phyloP scores from a whole-genome alignment of 2,113 vertebrate species.

The Trogon surrucura region DNA sequence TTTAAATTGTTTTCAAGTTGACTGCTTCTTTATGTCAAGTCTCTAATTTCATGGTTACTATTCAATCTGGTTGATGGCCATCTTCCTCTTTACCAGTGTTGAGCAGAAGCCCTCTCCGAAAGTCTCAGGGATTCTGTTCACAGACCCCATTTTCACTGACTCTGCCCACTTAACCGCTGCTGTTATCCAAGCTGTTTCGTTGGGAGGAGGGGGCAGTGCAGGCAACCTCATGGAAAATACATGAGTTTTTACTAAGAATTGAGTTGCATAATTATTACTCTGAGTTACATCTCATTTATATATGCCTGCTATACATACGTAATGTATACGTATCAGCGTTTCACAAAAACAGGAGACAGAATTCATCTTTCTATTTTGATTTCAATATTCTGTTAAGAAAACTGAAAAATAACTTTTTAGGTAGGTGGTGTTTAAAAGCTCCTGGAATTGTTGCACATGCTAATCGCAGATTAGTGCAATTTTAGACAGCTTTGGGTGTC shows the following conservation, averaged over 20 bases:
- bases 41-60: not conserved
- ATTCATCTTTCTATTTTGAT: not conserved
- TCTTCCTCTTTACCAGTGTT: not conserved
- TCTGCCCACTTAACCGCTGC: not conserved
- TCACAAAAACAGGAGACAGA: not conserved
- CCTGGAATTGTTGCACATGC: not conserved
- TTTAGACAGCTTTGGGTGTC: not conserved
- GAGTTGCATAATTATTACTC: not conserved
- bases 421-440: not conserved
- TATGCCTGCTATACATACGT: not conserved
- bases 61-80: not conserved
- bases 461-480: not conserved
- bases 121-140: not conserved
- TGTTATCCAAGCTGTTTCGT: not conserved
- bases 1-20: not conserved
- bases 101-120: not conserved
- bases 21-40: not conserved
- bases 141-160: not conserved
- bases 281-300: not conserved
- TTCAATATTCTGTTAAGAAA: not conserved
- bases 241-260: not conserved
- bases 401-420: not conserved
- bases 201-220: not conserved
- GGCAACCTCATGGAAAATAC: not conserved
- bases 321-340: not conserved